Conservation (phyloP, 2,113 vertebrate genomes). For the Chrysochloris asiatica region DNA sequence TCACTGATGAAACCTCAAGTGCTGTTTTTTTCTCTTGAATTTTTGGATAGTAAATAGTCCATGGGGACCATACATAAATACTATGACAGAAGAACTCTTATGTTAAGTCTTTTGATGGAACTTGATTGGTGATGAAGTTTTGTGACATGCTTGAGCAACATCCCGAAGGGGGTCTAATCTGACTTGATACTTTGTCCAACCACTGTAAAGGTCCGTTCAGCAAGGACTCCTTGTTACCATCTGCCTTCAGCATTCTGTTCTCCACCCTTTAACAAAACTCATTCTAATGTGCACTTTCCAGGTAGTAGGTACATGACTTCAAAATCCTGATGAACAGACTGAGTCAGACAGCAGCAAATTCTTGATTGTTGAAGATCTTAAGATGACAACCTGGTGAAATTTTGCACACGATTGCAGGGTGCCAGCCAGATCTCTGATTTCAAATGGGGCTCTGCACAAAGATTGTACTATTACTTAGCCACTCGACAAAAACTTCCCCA, state of each 20-base stretch:
- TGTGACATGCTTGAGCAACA: constrained; percentile 99
- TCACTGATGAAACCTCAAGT: constrained; percentile 92
- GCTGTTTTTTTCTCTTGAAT: constrained; percentile 85
- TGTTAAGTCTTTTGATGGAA: constrained; percentile 87
- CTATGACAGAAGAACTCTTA: constrained; percentile 87
- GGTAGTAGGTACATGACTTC: too few species aligned
- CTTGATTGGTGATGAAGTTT: constrained; percentile 80
- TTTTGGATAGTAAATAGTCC: constrained; percentile 89
- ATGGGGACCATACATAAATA: constrained; percentile 87
- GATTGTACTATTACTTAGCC: constrained; percentile 98
- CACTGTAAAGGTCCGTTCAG: constrained; percentile 98
- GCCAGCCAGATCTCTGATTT: constrained; percentile 99
- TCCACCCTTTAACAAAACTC: too few species aligned
- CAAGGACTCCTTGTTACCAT: constrained; percentile 99
- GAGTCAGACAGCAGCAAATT: too few species aligned
- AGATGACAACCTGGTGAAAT: constrained; percentile 99
- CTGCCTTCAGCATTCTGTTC: too few species aligned
- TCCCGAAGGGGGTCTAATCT: constrained; percentile 98
- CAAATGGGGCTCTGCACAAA: constrained; percentile 99
- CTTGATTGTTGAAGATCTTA: too few species aligned
- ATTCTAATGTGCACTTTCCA: too few species aligned
- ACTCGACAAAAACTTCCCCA: constrained; percentile 98
- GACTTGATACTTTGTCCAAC: constrained; percentile 99
- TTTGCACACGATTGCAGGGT: constrained; percentile 99
- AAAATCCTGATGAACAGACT: too few species aligned